A percentile compares a stretch with the other conserved stretches of the same genome.
These are phyloP conservation scores for Scotopteryx bipunctaria DNA, from an alignment of 2,888 invertebrate genomes.

Conservation along the genomic window DNA sequence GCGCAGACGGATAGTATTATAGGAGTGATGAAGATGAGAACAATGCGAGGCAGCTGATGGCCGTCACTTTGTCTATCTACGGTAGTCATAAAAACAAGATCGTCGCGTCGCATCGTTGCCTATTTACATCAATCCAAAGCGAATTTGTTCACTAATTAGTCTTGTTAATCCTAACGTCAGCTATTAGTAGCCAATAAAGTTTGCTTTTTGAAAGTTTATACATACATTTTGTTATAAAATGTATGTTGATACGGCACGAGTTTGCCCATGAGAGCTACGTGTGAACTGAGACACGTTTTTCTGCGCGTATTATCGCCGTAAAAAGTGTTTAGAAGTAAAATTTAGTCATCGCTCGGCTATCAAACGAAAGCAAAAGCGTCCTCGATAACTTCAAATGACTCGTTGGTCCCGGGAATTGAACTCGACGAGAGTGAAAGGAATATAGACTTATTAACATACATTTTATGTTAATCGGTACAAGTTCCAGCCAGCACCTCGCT, in stretches of 20 bases:
- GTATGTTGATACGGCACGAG: too few relatives aligned
- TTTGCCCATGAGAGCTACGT: too few relatives aligned
- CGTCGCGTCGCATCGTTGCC: constrained; percentile 4
- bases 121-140: not conserved
- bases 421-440: constrained; percentile 74
- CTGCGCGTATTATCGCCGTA: constrained; percentile 4
- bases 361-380: constrained; percentile 72
- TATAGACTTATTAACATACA: constrained; percentile 46
- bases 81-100: constrained; percentile 10
- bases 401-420: constrained; percentile 64
- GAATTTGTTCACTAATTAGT: constrained; percentile 4
- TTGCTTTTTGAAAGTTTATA: not conserved
- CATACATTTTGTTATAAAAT: not conserved
- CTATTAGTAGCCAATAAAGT: not conserved
- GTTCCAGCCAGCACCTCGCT: constrained; percentile 5
- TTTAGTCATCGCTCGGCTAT: constrained; percentile 45
- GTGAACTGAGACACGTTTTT: constrained; percentile 2
- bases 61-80: constrained; percentile 8
- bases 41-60: constrained; percentile 18
- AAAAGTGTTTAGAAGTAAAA: constrained; percentile 30
- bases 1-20: constrained; percentile 14
- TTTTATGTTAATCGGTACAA: constrained; percentile 35
- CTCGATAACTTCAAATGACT: constrained; percentile 66
- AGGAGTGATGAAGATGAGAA: constrained; percentile 14
- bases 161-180: not conserved